Percentiles rank a stretch among this genome's conserved stretches.
phyloP scores from a whole-genome alignment of 2,888 invertebrate genomes.

The Aporophyla nigra region DNA sequence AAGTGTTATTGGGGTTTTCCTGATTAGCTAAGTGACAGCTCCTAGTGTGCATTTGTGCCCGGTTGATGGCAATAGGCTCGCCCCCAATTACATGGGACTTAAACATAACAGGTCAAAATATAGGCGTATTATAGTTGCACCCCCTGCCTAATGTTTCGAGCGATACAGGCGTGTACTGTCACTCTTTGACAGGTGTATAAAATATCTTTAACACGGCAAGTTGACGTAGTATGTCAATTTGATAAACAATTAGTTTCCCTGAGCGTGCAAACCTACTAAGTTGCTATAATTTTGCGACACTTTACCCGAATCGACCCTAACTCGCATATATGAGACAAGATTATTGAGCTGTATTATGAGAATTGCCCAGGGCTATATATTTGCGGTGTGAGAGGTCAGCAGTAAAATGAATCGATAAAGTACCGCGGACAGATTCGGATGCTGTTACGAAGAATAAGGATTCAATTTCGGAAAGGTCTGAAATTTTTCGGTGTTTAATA shows the following conservation, averaged over 20 bases:
- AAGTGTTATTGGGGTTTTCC: no score
- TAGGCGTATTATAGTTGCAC: no score
- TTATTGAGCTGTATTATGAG: slow-evolving; percentile 39
- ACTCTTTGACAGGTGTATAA: not conserved
- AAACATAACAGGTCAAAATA: no score
- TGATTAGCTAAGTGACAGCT: no score
- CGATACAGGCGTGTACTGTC: not conserved
- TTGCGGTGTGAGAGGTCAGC: slow-evolving; percentile 46
- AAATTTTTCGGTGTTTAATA: slow-evolving; percentile 11
- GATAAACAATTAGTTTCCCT: not conserved
- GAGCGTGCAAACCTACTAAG: not conserved
- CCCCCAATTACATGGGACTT: no score
- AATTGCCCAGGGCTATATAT: slow-evolving; percentile 40
- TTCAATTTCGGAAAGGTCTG: slow-evolving; percentile 47
- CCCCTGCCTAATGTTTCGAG: no score
- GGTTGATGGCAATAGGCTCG: no score
- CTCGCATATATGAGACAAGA: slow-evolving; percentile 31
- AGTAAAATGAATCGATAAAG: slow-evolving; percentile 58
- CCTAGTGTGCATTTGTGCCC: no score
- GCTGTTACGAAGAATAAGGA: slow-evolving; percentile 46
- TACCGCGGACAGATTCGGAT: slow-evolving; percentile 41
- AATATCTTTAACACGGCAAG: not conserved
- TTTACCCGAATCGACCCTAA: not conserved
- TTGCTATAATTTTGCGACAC: slow-evolving; percentile 24
- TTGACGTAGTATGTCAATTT: not conserved